These are phyloP conservation scores for Telmatherina bonti DNA, from an alignment of 2,797 vertebrate genomes.

Conservation along the genomic window DNA sequence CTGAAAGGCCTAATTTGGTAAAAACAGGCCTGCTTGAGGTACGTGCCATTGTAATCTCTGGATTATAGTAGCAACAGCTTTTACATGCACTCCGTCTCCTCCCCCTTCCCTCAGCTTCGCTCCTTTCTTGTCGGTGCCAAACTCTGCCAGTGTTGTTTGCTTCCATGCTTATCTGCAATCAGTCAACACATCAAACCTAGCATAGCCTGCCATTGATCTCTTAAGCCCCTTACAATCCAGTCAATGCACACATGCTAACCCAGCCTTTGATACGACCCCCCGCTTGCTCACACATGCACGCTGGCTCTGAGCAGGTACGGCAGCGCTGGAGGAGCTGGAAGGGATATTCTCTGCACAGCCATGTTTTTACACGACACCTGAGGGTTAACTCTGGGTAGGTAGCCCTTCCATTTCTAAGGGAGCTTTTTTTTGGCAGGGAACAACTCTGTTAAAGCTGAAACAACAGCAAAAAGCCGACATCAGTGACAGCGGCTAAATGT, in stretches of 20 bases:
- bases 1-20: slow-evolving; percentile 45
- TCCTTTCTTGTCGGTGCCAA: slow-evolving; percentile 13
- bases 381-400: neutral
- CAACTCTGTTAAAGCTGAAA: slow-evolving; percentile 2
- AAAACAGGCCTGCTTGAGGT: slow-evolving; percentile 34
- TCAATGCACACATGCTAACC: slow-evolving; percentile 70
- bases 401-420: slow-evolving; percentile 12
- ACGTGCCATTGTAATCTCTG: slow-evolving; percentile 33
- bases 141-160: slow-evolving; percentile 55
- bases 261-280: slow-evolving; percentile 57
- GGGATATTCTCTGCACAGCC: slow-evolving; percentile 31
- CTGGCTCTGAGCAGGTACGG: slow-evolving; percentile 32
- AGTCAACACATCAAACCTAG: slow-evolving; percentile 64
- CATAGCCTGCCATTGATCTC: slow-evolving; percentile 63
- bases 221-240: slow-evolving; percentile 73
- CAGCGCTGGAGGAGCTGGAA: slow-evolving; percentile 30
- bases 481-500: neutral
- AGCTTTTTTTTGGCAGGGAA: neutral
- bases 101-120: slow-evolving; percentile 15
- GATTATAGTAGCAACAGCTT: slow-evolving; percentile 5
- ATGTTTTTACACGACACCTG: slow-evolving; percentile 2
- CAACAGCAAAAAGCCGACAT: neutral
- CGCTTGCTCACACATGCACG: neutral
- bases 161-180: slow-evolving; percentile 64
- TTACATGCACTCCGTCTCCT: neutral